Percentiles rank a stretch among this genome's conserved stretches.
phyloP scores from a whole-genome alignment of 2,113 vertebrate species.

The Etia nguti region DNA sequence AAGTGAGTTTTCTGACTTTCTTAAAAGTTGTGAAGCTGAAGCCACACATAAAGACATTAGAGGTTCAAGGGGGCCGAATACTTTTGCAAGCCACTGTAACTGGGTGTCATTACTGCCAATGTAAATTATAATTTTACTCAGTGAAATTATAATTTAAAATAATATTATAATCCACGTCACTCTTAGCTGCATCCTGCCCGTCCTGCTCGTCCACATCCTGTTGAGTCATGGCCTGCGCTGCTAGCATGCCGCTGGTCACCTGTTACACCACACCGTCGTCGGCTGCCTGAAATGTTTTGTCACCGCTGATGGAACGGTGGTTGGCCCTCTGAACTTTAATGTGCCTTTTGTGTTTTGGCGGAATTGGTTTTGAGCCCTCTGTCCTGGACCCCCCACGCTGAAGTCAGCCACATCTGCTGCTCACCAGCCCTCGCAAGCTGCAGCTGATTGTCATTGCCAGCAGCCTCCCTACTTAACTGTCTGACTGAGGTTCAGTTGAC shows the following conservation, averaged over 20 bases:
- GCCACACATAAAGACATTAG: too few relatives aligned
- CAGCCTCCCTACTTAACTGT: background rate
- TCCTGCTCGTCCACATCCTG: background rate
- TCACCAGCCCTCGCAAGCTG: background rate
- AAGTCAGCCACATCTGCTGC: background rate
- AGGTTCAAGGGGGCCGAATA: too few relatives aligned
- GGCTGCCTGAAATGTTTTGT: background rate
- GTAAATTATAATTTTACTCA: background rate
- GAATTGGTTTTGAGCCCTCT: background rate
- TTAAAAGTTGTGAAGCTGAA: too few relatives aligned
- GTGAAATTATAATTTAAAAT: background rate
- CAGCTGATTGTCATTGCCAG: background rate
- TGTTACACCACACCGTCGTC: fast-evolving
- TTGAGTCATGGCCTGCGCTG: background rate
- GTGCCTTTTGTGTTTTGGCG: background rate
- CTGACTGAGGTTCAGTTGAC: background rate
- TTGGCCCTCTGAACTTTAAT: background rate
- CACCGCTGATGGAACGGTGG: too few relatives aligned
- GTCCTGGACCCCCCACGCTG: too few relatives aligned
- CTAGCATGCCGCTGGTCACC: background rate
- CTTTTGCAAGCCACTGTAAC: too few relatives aligned
- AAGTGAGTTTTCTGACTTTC: too few relatives aligned
- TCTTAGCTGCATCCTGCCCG: fast-evolving
- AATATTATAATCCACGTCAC: background rate
- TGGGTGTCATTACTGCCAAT: fast-evolving